These are phyloP conservation scores for Tarsius wallacei DNA, from an alignment of 2,797 vertebrate species.

Conservation along the genomic window DNA sequence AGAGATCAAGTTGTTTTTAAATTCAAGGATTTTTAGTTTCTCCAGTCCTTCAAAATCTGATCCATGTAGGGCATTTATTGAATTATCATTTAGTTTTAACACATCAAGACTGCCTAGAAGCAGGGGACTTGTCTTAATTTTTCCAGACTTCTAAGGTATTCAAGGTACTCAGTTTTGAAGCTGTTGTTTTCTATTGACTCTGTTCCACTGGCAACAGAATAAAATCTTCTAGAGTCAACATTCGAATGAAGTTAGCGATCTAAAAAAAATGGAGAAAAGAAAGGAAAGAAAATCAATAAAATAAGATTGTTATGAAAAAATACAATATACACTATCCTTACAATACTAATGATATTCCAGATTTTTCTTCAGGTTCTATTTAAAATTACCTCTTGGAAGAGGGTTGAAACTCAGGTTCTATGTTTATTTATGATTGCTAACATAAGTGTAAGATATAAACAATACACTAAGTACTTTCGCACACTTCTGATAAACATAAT, in stretches of 20 bases:
- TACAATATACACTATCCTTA: not conserved
- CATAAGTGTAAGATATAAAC: constrained; percentile 2
- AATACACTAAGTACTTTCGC: constrained; percentile 41
- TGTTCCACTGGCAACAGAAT: constrained; percentile 92
- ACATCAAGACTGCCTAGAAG: constrained; percentile 92
- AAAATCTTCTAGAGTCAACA: constrained; percentile 92
- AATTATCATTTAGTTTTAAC: constrained; percentile 92
- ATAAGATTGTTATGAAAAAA: constrained; percentile 49
- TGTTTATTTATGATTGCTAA: constrained; percentile 40
- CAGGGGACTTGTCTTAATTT: constrained; percentile 91
- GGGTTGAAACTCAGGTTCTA: not conserved
- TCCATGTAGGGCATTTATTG: constrained; percentile 87
- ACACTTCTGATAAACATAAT: not conserved
- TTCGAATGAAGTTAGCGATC: constrained; percentile 88
- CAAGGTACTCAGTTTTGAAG: constrained; percentile 90
- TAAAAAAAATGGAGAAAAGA: constrained; percentile 73
- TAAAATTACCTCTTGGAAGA: constrained; percentile 47
- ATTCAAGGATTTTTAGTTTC: constrained; percentile 91
- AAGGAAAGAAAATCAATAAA: not conserved
- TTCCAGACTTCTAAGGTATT: constrained; percentile 92
- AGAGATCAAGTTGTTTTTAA: constrained; percentile 92
- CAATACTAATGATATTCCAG: constrained; percentile 17
- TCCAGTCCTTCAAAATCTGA: constrained; percentile 91
- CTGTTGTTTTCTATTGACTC: constrained; percentile 92
- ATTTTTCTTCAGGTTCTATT: not conserved